Base-by-base conservation (phyloP, 2,888 invertebrate species). In the Polydrusus tereticollis region DNA sequence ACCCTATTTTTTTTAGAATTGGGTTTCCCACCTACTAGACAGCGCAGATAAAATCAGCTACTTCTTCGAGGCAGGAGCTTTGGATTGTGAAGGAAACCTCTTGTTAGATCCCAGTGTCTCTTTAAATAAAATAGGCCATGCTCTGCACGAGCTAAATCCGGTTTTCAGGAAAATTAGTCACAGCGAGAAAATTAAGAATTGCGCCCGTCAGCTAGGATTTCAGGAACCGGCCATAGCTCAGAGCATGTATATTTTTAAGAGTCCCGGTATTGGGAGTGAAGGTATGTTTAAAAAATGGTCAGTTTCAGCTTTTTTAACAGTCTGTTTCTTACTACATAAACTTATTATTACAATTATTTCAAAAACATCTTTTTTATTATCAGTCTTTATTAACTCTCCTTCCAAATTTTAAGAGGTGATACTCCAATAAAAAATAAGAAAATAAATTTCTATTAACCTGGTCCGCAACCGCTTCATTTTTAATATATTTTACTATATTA, bases 181-280 rank as follows among this genome's bases (percentile, higher is more conserved):
- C 84, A 92, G 93, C 82, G 91, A 94, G 75, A 91, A 94, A 77
- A 91, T 99, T 8, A 93, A 94, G 84, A 89, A 92, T 67, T 87
- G 93, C 3, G 93, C 94, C 74, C 90, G 89, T 78, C 90, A 91
- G 76, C 84, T 98, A 8, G 92, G 91, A 2, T 89, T 93, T 73
- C 86, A 87, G 66, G 92, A 94, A 41, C 99, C 99, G 0, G 92
- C 93, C 0, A 89, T 99, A 0, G 93, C 93, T 0, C 99, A 99
- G 84, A 97, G 98, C 86, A 99, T 99, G 99, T 95, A 96, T 82
- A 98, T 99, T 74, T 99, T 95, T 85, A 99, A 99, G 87, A 96
- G 97, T 87, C 96, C 98, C 0, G 91, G 92, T 16, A 88, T 95
- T 69, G 98, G 98, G 0, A 93, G 96, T 3, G 94, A 94, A 91